Percentiles rank a stretch among this genome's conserved stretches.
These are phyloP conservation scores for Grammomys surdaster DNA, from an alignment of 2,113 vertebrate genomes.

Conservation along the genomic window DNA sequence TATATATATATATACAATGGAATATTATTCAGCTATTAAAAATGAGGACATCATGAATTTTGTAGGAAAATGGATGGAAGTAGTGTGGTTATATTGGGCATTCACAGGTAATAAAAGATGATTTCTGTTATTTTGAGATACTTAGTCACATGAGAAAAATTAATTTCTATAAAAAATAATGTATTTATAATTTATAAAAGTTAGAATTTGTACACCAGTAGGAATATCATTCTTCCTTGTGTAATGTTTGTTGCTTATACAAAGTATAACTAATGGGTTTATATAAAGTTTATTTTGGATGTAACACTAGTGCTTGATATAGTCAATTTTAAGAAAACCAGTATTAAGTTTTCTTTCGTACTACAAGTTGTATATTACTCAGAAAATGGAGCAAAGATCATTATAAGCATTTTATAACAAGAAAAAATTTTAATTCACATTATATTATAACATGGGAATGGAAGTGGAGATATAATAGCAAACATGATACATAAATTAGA, in stretches of 20 bases:
- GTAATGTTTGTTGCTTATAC: background rate
- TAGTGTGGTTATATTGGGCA: background rate
- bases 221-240: background rate
- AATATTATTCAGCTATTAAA: no score
- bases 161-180: background rate
- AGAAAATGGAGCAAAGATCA: background rate
- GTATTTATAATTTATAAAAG: background rate
- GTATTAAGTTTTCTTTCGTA: background rate
- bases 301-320: background rate
- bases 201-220: background rate
- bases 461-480: background rate
- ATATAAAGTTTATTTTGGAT: background rate
- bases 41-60: no score
- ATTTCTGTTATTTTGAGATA: background rate
- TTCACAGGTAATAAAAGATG: background rate
- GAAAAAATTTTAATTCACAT: background rate
- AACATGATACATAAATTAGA: background rate
- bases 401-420: background rate
- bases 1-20: no score
- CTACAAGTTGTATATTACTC: background rate
- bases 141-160: background rate
- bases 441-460: background rate
- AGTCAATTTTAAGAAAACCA: background rate
- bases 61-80: no score
- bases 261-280: background rate